Percentiles rank a stretch among this genome's conserved stretches.
Evolutionary conservation across 2,113 vertebrate genomes (phyloP).

Genomic region (Burhinus bistriatus): DNA sequence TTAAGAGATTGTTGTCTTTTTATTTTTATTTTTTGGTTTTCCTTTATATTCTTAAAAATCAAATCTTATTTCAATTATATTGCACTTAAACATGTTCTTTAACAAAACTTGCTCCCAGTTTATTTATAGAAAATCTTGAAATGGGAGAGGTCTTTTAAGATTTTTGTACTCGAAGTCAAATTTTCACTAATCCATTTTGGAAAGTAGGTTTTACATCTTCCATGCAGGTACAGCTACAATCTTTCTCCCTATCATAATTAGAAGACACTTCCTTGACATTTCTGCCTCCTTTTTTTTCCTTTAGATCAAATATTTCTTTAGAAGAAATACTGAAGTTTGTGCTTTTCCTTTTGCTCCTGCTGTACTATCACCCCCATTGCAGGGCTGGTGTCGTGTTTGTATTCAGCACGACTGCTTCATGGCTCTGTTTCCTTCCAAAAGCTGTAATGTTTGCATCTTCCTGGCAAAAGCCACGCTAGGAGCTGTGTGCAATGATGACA

Average conservation of each 20-base stretch:
- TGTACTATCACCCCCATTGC: background rate
- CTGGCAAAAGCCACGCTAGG: background rate
- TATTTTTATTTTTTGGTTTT: background rate
- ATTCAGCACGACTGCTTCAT: fast-evolving
- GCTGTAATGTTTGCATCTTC: background rate
- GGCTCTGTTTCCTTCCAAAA: background rate
- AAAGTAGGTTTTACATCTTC: background rate
- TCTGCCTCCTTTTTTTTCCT: background rate
- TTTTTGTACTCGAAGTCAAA: background rate
- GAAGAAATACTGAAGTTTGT: background rate
- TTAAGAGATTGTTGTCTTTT: background rate
- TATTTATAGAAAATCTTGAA: background rate
- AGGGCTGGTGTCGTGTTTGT: background rate
- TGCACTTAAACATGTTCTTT: background rate
- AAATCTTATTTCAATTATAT: background rate
- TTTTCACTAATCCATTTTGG: background rate
- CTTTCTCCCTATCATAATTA: background rate
- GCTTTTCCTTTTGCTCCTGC: background rate
- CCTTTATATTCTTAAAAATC: background rate
- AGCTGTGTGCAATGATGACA: background rate
- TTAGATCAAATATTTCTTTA: background rate
- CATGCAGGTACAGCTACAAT: background rate
- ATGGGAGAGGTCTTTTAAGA: background rate
- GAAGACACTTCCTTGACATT: background rate
- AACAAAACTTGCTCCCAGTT: background rate